These are phyloP conservation scores for Calonectris borealis DNA, from an alignment of 2,113 vertebrate species.

Conservation along the genomic window DNA sequence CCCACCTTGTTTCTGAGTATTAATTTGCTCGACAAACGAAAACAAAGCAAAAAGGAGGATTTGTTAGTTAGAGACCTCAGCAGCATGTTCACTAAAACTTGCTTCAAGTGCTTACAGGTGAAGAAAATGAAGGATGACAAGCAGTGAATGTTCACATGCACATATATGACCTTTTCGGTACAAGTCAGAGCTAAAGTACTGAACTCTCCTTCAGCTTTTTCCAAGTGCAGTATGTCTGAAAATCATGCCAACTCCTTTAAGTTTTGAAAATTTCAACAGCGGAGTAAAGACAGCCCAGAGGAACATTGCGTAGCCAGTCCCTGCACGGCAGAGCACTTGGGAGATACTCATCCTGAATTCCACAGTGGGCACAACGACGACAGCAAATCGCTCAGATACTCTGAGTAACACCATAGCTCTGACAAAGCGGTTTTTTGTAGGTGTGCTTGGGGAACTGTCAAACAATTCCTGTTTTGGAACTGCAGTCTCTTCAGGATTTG, in stretches of 20 bases:
- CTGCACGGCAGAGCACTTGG: not conserved
- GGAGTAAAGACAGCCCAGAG: not conserved
- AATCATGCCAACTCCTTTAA: not conserved
- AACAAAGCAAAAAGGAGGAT: not conserved
- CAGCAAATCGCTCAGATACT: not conserved
- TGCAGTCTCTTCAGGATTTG: not conserved
- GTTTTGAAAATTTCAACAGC: not conserved
- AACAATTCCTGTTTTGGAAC: not conserved
- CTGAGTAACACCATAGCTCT: not conserved
- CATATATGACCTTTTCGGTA: rapidly evolving
- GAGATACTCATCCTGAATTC: not conserved
- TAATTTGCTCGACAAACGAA: not conserved
- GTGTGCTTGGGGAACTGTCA: not conserved
- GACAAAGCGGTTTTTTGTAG: not conserved
- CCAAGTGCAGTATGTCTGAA: not conserved
- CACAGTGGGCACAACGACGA: not conserved
- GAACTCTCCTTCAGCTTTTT: not conserved
- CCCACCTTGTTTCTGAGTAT: not conserved
- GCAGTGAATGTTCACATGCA: not conserved
- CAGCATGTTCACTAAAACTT: not conserved
- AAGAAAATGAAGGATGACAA: not conserved
- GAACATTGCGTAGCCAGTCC: not conserved
- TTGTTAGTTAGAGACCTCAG: not conserved
- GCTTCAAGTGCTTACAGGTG: not conserved
- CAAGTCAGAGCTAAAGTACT: not conserved